Conservation (phyloP, 2,888 invertebrate genomes). For the Mythimna ferrago region DNA sequence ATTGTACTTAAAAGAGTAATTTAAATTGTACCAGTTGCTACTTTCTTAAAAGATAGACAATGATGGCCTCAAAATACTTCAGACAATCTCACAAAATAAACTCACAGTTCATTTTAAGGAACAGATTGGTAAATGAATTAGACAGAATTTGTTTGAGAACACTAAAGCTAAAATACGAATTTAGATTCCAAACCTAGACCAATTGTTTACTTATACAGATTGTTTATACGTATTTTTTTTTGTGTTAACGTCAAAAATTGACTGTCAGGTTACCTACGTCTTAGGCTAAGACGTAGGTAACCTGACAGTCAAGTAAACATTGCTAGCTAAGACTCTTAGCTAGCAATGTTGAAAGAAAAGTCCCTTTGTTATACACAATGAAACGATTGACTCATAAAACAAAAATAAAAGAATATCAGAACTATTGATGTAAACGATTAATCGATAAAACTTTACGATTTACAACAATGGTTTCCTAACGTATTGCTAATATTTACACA, state of each 20-base stretch:
- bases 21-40: constrained; percentile 2
- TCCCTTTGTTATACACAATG: no score
- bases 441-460: neutral
- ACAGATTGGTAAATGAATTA: neutral
- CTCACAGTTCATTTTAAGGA: neutral
- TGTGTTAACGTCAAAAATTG: neutral
- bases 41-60: neutral
- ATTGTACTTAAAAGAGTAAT: neutral
- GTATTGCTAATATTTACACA: constrained; percentile 4
- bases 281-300: no score
- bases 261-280: neutral
- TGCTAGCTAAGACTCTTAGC: no score
- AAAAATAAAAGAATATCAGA: neutral
- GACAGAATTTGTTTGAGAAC: neutral
- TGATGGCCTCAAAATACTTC: neutral
- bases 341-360: neutral
- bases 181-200: no score
- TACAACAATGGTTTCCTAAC: neutral
- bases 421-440: neutral
- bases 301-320: no score
- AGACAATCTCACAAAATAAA: neutral
- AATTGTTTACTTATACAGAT: no score
- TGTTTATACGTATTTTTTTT: no score
- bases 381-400: neutral
- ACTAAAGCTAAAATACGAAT: neutral